Evolutionary conservation across 1,140 invertebrate species (phyloP), one percentile per base, ranked within the genome.

Genomic region (Bradynema listronoti): DNA sequence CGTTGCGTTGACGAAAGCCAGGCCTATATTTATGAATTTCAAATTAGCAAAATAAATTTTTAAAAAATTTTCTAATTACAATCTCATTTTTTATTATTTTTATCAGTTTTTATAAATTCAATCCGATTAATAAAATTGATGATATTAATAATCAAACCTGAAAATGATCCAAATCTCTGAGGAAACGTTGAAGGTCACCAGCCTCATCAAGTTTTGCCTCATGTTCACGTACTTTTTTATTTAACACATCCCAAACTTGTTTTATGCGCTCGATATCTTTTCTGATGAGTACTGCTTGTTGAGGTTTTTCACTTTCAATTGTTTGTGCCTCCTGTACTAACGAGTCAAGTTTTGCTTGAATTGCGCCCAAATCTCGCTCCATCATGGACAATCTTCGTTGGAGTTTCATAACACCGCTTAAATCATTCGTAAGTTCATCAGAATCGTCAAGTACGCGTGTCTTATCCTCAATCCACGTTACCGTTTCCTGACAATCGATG

Each of bases 91-190:
- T n/a, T n/a, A n/a, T n/a, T n/a, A n/a, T n/a, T n/a, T n/a, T n/a
- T n/a, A n/a, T n/a, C n/a, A n/a, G n/a, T n/a, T n/a, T n/a, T n/a
- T n/a, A n/a, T n/a, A n/a, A n/a, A n/a, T n/a, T n/a, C n/a, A n/a
- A n/a, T n/a, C n/a, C n/a, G n/a, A n/a, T n/a, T n/a, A n/a, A n/a
- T n/a, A n/a, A n/a, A n/a, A n/a, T n/a, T n/a, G n/a, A n/a, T n/a
- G n/a, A n/a, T n/a, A n/a, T n/a, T n/a, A n/a, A n/a, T n/a, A n/a
- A n/a, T n/a, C 9, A 24, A 14, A 58, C 56, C 56, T 96, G 92
- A 90, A 99, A 99, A 82, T 98, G 94, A 81, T 99, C 95, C 63
- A 99, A 84, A 79, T 98, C 94, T 41, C 92, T 87, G 61, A 99
- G 83, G 87, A 99, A 99, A 51, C 92, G 85, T 77, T 99, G 95